phyloP scores from a whole-genome alignment of 2,797 vertebrate genomes.

The Gambelia wislizenii region DNA sequence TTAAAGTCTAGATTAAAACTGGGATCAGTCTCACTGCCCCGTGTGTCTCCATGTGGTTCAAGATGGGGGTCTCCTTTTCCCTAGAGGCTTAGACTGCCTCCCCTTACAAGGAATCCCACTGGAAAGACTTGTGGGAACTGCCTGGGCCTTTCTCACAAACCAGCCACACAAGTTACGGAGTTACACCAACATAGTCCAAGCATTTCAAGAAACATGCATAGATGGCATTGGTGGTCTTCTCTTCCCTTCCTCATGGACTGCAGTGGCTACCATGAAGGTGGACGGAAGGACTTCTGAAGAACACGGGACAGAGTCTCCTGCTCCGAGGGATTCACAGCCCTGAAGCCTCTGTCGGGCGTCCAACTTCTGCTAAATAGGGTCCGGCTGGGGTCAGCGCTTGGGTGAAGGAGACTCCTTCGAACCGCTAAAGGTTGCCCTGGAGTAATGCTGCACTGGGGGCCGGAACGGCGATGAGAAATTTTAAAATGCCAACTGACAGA shows the following conservation, averaged over 20 bases:
- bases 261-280: too few relatives aligned
- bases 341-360: too few relatives aligned
- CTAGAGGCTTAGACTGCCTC: neutral
- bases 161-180: neutral
- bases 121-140: too few relatives aligned
- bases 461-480: too few relatives aligned
- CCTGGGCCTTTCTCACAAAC: neutral
- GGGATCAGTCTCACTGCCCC: too few relatives aligned
- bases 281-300: neutral
- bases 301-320: neutral
- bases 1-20: neutral
- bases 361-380: neutral
- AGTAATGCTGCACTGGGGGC: neutral
- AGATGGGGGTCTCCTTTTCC: neutral
- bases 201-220: neutral
- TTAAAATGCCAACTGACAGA: neutral
- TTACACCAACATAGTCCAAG: too few relatives aligned
- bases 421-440: neutral
- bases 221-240: neutral
- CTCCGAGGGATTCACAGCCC: neutral
- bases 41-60: neutral
- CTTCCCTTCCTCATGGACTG: neutral
- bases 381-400: slow-evolving; percentile 5
- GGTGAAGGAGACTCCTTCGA: neutral
- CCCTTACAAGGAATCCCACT: neutral